Conservation (phyloP, 2,888 invertebrate species). For the Hecatera dysodea region DNA sequence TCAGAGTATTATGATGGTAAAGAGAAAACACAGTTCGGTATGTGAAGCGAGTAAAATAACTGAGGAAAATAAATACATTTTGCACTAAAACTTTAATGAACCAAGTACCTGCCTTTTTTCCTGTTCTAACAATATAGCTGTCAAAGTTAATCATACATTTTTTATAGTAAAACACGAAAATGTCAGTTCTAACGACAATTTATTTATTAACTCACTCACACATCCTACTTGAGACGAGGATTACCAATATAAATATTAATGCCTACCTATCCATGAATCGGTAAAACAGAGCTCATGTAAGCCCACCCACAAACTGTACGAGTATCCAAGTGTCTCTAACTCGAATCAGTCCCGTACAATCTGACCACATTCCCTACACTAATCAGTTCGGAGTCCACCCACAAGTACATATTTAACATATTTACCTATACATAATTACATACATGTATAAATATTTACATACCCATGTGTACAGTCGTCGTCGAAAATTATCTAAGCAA, state of each 20-base stretch:
- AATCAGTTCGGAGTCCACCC: slow-evolving; percentile 38
- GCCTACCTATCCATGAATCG: slow-evolving; percentile 10
- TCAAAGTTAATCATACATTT: background rate
- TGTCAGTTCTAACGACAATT: background rate
- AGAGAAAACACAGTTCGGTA: background rate
- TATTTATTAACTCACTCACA: slow-evolving; percentile 16
- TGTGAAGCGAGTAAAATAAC: background rate
- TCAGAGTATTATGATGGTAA: background rate
- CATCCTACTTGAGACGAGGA: slow-evolving; percentile 19
- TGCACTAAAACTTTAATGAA: background rate
- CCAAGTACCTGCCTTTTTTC: background rate
- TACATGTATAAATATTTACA: background rate
- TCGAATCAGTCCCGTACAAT: slow-evolving; percentile 33
- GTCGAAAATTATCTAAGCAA: background rate
- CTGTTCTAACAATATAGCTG: background rate
- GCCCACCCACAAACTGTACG: slow-evolving; percentile 29
- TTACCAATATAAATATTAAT: slow-evolving; percentile 23
- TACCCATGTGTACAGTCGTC: too few species aligned
- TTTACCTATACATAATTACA: background rate
- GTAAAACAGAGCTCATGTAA: slow-evolving; percentile 24
- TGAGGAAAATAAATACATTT: background rate
- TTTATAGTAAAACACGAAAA: background rate
- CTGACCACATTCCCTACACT: slow-evolving; percentile 39
- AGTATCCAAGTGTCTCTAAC: slow-evolving; percentile 11
- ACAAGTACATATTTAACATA: background rate